Conservation (phyloP, 2,797 vertebrate genomes). For the Muraenolepis orangiensis region DNA sequence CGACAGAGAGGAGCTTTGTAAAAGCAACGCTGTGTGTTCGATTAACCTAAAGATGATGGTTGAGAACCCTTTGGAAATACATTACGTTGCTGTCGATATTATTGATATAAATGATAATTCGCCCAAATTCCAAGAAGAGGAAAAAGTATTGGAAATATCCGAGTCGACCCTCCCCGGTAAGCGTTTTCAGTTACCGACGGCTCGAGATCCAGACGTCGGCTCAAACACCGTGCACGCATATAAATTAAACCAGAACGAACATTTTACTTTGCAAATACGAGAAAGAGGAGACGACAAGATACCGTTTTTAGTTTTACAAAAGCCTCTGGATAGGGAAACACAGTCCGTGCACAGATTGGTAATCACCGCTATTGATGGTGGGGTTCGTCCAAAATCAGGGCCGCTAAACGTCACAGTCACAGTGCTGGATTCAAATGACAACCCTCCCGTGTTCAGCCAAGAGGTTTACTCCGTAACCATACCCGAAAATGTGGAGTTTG, state of each 20-base stretch:
- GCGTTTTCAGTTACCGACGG: conserved; percentile 69
- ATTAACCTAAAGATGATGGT: conserved; percentile 73
- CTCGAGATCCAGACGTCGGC: conserved; percentile 69
- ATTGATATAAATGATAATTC: conserved; percentile 67
- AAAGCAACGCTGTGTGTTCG: conserved; percentile 49
- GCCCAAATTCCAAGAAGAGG: conserved; percentile 53
- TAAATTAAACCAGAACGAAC: conserved; percentile 57
- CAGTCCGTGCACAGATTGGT: conserved; percentile 34
- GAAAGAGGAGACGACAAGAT: conserved; percentile 56
- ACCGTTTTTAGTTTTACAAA: conserved; percentile 58
- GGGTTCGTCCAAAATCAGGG: conserved; percentile 58
- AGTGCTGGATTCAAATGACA: conserved; percentile 67
- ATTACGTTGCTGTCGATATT: conserved; percentile 71
- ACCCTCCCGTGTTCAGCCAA: conserved; percentile 54
- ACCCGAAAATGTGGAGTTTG: conserved; percentile 44
- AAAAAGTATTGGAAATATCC: conserved; percentile 55
- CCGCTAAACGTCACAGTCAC: conserved; percentile 51
- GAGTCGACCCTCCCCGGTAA: conserved; percentile 61
- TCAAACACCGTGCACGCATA: conserved; percentile 58
- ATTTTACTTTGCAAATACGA: conserved; percentile 52
- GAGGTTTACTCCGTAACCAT: conserved; percentile 52
- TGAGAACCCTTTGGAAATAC: conserved; percentile 75
- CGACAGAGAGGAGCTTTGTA: conserved; percentile 77
- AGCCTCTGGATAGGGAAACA: conserved; percentile 59
- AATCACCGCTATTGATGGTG: conserved; percentile 62